A percentile compares a stretch with the other conserved stretches of the same genome.
Conservation (phyloP, 2,113 vertebrate species). For the Gopherus evgoodei region DNA sequence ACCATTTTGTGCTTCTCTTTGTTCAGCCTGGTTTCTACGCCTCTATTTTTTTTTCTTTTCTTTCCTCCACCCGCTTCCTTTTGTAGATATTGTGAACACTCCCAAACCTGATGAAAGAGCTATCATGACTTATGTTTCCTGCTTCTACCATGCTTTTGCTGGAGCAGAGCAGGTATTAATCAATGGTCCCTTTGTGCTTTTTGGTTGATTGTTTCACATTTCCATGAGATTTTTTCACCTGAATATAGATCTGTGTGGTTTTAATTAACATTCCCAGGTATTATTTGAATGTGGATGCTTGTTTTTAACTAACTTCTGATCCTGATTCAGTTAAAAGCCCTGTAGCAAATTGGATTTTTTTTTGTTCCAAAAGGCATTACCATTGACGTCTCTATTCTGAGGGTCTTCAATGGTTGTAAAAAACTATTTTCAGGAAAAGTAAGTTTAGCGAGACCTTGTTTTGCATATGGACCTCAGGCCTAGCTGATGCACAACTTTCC, state of each 20-base stretch:
- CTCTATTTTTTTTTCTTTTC: slow-evolving; percentile 43
- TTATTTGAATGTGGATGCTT: slow-evolving; percentile 29
- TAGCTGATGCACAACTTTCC: background rate
- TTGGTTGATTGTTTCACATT: slow-evolving; percentile 38
- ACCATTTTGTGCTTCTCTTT: slow-evolving; percentile 4
- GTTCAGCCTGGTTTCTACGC: slow-evolving; percentile 63
- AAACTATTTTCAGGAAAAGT: background rate
- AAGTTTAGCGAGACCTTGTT: background rate
- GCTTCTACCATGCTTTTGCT: slow-evolving; percentile 99
- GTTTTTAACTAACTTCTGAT: slow-evolving; percentile 29
- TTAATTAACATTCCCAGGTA: slow-evolving; percentile 46
- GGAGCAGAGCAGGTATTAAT: slow-evolving; percentile 96
- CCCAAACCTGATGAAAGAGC: slow-evolving; percentile 98
- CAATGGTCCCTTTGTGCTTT: slow-evolving; percentile 20
- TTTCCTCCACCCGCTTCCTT: slow-evolving; percentile 25
- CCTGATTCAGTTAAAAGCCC: background rate
- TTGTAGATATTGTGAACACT: slow-evolving; percentile 97
- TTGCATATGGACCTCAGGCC: background rate
- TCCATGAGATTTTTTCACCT: slow-evolving; percentile 6
- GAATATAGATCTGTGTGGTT: slow-evolving; percentile 20
- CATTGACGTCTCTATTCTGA: background rate
- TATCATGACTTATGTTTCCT: slow-evolving; percentile 99
- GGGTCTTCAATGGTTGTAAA: background rate
- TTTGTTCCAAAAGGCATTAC: background rate
- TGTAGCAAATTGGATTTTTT: background rate